phyloP scores from a whole-genome alignment of 2,113 vertebrate species.

The Nothoprocta perdicaria region DNA sequence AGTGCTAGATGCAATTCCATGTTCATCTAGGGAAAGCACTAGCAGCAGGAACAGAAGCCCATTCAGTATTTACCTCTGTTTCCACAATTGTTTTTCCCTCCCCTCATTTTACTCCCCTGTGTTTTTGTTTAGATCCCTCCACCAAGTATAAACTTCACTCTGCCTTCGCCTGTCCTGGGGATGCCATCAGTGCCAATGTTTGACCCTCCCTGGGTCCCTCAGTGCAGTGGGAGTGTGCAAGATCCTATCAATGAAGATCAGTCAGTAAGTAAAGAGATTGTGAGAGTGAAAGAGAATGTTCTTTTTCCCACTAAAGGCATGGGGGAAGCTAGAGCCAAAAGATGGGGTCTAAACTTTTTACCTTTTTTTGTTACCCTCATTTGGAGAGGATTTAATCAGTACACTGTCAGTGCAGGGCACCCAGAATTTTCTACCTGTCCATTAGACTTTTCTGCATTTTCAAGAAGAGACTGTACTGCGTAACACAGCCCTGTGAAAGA shows the following conservation, averaged over 20 bases:
- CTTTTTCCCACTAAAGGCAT: background rate
- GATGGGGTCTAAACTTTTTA: background rate
- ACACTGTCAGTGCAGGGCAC: background rate
- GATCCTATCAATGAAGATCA: conserved; percentile 98
- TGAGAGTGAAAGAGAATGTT: background rate
- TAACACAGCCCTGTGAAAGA: background rate
- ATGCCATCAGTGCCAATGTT: conserved; percentile 99
- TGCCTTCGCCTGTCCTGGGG: conserved; percentile 96
- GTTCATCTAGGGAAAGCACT: background rate
- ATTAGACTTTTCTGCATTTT: background rate
- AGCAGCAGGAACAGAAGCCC: background rate
- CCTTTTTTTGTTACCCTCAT: background rate
- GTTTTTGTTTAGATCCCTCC: conserved; percentile 89
- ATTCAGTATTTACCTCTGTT: background rate
- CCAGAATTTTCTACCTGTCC: background rate
- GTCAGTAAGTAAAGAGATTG: conserved; percentile 84
- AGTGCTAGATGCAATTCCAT: background rate
- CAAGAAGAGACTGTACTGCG: background rate
- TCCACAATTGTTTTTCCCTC: background rate
- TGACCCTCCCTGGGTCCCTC: conserved; percentile 97
- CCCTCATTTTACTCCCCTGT: background rate
- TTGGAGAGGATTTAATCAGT: background rate
- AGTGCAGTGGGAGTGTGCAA: conserved; percentile 95
- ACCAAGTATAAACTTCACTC: conserved; percentile 98
- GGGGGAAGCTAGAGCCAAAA: background rate